phyloP scores from a whole-genome alignment of 2,797 vertebrate genomes.

The Hippopotamyrus pictus region DNA sequence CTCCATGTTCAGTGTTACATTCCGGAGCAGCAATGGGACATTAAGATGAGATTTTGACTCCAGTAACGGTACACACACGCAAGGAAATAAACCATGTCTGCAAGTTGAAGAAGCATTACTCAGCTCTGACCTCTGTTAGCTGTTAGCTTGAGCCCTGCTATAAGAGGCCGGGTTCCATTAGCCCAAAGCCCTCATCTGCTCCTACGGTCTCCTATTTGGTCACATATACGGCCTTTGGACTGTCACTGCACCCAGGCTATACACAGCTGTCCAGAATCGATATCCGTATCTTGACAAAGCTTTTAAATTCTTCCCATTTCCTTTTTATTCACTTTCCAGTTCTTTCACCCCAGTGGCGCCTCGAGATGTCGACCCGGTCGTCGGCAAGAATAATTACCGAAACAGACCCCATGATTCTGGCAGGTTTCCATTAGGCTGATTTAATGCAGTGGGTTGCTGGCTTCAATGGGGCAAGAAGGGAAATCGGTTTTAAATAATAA shows the following conservation, averaged over 20 bases:
- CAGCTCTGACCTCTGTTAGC: neutral
- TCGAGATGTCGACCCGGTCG: neutral
- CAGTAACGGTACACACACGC: neutral
- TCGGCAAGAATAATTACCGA: neutral
- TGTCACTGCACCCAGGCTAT: neutral
- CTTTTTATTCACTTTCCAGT: neutral
- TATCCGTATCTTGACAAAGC: neutral
- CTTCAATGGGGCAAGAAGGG: neutral
- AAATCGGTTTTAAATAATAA: conserved; percentile 1
- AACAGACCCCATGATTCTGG: neutral
- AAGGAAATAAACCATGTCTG: neutral
- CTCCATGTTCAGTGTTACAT: neutral
- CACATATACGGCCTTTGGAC: neutral
- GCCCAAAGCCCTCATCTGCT: neutral
- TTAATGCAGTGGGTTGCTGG: neutral
- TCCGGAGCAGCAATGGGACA: neutral
- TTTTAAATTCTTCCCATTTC: neutral
- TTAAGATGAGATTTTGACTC: neutral
- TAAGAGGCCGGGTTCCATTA: neutral
- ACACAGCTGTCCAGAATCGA: neutral
- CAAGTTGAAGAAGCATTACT: neutral
- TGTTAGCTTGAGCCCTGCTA: neutral
- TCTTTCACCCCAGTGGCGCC: neutral
- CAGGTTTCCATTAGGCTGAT: neutral
- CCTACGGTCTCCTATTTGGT: neutral